Percentiles rank a stretch among this genome's conserved stretches.
These are phyloP conservation scores for Aurelia sp. DNA, from an alignment of 30 jellyfish, hydroid and myxozoan species.

Conservation along the genomic window DNA sequence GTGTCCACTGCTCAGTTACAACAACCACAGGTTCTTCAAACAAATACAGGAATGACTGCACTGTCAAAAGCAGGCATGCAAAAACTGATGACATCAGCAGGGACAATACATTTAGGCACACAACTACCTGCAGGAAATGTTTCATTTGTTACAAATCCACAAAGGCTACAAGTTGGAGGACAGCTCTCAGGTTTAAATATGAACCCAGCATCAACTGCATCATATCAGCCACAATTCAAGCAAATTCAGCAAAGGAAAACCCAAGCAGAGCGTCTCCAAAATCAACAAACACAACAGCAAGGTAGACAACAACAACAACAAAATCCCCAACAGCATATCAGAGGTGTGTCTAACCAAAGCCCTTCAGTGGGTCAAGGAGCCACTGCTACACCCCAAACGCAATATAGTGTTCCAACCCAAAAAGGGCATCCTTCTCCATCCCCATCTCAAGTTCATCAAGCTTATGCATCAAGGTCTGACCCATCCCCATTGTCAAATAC, in stretches of 20 bases:
- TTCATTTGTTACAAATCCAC: slow-evolving; percentile 27
- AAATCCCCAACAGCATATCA: slow-evolving; percentile 40
- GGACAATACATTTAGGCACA: slow-evolving; percentile 12
- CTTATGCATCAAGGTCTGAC: slow-evolving; percentile 41
- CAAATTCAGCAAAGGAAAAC: slow-evolving; percentile 50
- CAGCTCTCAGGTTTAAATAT: slow-evolving; percentile 17
- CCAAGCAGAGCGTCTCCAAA: slow-evolving; percentile 23
- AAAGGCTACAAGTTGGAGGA: slow-evolving; percentile 14
- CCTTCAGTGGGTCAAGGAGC: slow-evolving; percentile 37
- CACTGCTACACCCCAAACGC: slow-evolving; percentile 35
- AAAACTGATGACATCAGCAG: slow-evolving; percentile 37
- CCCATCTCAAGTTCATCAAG: slow-evolving; percentile 56
- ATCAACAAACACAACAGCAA: slow-evolving; percentile 34
- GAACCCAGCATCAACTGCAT: slow-evolving; percentile 31
- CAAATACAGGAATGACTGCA: not conserved
- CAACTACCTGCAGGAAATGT: slow-evolving; percentile 47
- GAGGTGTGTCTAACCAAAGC: slow-evolving; percentile 49
- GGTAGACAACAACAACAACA: slow-evolving; percentile 43
- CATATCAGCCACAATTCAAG: slow-evolving; percentile 36
- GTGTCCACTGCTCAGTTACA: slow-evolving; percentile 33
- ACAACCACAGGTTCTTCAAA: slow-evolving; percentile 32
- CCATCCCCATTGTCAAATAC: slow-evolving; percentile 61
- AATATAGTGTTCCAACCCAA: slow-evolving; percentile 22
- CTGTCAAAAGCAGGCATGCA: slow-evolving; percentile 28
- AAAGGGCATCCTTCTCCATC: slow-evolving; percentile 68